Conservation (phyloP, 2,888 invertebrate species). For the Mantis religiosa region DNA sequence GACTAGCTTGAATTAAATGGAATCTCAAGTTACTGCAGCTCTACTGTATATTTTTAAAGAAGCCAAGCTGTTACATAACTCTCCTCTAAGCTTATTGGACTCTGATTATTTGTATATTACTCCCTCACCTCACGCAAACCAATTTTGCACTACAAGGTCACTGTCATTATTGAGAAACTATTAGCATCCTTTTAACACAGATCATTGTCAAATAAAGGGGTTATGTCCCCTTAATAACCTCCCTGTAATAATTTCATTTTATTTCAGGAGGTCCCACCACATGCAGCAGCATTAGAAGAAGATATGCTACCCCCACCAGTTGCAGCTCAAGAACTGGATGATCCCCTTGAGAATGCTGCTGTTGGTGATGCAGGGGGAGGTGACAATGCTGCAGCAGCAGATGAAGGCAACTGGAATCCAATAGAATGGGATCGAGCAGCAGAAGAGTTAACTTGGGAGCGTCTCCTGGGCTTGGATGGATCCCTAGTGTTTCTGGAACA, state of each 20-base stretch:
- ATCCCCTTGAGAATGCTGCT: conserved; percentile 26
- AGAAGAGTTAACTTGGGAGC: conserved; percentile 97
- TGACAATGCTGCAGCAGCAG: conserved; percentile 46
- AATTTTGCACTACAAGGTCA: neutral
- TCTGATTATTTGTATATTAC: no score
- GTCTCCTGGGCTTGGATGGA: conserved; percentile 91
- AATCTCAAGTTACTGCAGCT: no score
- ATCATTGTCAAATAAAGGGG: neutral
- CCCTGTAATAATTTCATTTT: neutral
- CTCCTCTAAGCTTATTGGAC: no score
- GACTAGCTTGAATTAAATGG: no score
- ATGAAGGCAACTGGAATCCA: conserved; percentile 93
- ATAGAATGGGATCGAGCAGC: conserved; percentile 98
- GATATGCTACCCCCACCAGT: conserved; percentile 15
- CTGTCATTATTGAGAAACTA: neutral
- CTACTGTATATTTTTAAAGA: no score
- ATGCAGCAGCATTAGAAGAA: conserved; percentile 4
- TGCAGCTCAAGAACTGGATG: conserved; percentile 9
- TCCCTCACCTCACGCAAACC: no score
- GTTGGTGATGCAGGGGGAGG: conserved; percentile 38
- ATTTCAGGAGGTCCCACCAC: conserved; percentile 18
- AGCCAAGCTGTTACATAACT: no score
- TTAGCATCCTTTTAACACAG: neutral
- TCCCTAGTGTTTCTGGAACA: conserved; percentile 96
- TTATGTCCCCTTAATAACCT: neutral